Conservation (phyloP, 2,888 invertebrate genomes). For the Thera britannica region DNA sequence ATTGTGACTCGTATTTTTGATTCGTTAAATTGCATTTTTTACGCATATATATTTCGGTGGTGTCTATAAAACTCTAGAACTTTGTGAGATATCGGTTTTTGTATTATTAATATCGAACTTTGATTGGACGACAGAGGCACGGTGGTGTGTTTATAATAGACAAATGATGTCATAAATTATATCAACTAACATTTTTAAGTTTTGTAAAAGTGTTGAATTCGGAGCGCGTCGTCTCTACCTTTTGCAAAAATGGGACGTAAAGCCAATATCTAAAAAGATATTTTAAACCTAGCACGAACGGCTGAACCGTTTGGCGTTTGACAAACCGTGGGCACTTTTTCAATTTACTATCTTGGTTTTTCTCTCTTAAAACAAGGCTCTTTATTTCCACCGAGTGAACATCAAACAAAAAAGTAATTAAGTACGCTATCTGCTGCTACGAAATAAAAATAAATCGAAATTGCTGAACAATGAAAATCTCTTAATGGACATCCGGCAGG, state of each 20-base stretch:
- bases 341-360: constrained; percentile 50
- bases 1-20: constrained; percentile 23
- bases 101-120: no score
- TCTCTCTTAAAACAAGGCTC: constrained; percentile 51
- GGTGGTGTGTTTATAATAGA: no score
- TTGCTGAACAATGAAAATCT: constrained; percentile 57
- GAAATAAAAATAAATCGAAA: constrained; percentile 60
- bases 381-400: constrained; percentile 53
- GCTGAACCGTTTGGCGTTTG: constrained; percentile 49
- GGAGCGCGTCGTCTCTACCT: no score
- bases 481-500: constrained; percentile 47
- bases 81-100: background rate
- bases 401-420: constrained; percentile 73
- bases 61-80: background rate
- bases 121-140: no score
- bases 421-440: constrained; percentile 58
- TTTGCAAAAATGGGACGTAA: no score
- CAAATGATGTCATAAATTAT: no score
- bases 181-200: no score
- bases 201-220: no score
- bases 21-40: constrained; percentile 4
- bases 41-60: background rate
- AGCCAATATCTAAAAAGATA: constrained; percentile 9
- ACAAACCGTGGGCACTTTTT: constrained; percentile 50
- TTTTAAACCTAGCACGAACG: constrained; percentile 27